Base-by-base conservation (phyloP, 2,888 invertebrate species). In the Tenthredo amoena region DNA sequence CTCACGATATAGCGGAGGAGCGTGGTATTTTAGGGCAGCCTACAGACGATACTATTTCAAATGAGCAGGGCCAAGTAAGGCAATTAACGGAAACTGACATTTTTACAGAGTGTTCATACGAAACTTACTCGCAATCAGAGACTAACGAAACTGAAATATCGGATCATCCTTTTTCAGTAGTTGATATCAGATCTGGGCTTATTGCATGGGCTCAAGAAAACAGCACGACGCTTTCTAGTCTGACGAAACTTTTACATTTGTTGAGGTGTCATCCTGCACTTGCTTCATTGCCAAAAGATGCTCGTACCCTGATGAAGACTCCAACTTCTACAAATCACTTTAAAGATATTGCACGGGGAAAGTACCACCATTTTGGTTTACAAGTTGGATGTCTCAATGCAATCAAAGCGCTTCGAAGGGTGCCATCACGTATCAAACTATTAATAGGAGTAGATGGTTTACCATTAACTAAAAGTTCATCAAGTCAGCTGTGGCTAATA, bases 401-500 rank as follows among this genome's bases (percentile, higher is more conserved):
- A 12, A 26, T 65, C 21, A 65, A 65, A 21, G 65, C 65, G 12
- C 21, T 21, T 1, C 65, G 4, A 4, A 65, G 26, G 10, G 65
- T 21, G 4, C 26, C 65, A 31, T 26, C 6, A 65, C 26, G 6
- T 65, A 21, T 65, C 5, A 65, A 65, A 65, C 12, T 65, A 65
- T 43, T 79, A 40, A 83, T 62, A n/a, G 82, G 84, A 77, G 77
- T 88, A 26, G 88, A 88, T 83, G 88, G 88, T 18, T 71, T 88
- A 37, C 88, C 88, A 37, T 71, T 88, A 77, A 72, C 71, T 37
- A 84, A 86, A 84, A 87, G 87, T 84, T 85, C 85, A 47, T 74
- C 82, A 18, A 87, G 85, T 84, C 86, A 88, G 84, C 87, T 87
- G 79, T 88, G 86, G 88, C 87, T 86, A 5, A 88, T 88, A 81